These are phyloP conservation scores for Fundulus diaphanus DNA, from an alignment of 2,797 vertebrate species.

Conservation along the genomic window DNA sequence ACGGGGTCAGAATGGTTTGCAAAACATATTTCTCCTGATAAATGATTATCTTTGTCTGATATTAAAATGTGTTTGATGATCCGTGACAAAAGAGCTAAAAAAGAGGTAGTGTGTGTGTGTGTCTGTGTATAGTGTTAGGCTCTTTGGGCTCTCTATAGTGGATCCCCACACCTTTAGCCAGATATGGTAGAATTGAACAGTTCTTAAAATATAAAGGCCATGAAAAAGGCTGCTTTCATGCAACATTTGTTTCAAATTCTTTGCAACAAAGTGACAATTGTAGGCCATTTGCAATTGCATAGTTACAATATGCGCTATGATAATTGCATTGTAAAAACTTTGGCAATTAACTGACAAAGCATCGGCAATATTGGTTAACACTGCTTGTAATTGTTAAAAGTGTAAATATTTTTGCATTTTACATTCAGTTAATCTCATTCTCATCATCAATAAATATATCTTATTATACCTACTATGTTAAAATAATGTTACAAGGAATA, in stretches of 20 bases:
- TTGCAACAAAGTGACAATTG: neutral
- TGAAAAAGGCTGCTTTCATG: neutral
- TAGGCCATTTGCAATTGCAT: no score
- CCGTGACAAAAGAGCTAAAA: no score
- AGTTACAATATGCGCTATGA: neutral
- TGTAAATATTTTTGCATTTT: neutral
- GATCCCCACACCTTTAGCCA: neutral
- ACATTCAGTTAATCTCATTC: no score
- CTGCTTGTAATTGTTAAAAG: neutral
- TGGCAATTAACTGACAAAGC: neutral
- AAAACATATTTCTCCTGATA: no score
- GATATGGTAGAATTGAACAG: neutral
- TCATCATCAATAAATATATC: neutral
- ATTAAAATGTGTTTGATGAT: no score
- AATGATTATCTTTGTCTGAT: no score
- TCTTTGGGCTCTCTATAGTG: neutral
- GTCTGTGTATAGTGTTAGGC: neutral
- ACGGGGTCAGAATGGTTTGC: no score
- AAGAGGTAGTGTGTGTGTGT: no score
- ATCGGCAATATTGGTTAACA: neutral
- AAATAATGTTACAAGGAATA: neutral
- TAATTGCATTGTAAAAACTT: neutral
- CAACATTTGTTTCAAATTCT: neutral
- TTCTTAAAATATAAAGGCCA: neutral
- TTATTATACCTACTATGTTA: neutral